Evolutionary conservation across 1,140 invertebrate genomes (phyloP), one percentile per base, ranked within the genome.

Genomic region (Hestina assimilis): DNA sequence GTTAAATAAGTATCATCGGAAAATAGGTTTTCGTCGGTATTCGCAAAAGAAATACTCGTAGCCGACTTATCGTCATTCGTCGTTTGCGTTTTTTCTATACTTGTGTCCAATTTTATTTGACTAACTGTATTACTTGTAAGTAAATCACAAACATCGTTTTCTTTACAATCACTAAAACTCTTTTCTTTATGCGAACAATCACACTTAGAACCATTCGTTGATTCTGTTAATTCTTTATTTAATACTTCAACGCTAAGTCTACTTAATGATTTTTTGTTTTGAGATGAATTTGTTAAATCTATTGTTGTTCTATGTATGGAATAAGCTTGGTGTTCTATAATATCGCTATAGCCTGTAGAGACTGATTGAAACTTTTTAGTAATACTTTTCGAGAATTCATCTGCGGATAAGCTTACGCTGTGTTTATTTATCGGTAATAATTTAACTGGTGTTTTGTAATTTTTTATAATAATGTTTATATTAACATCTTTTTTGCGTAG

Each of bases 391-490:
- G 67, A 50, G 43, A 77, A 76, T 19, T 75, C 57, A 51, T 65
- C 35, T 40, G 29, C 24, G 23, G 15, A 3, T 31, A 35, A 41
- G 14, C 26, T 33, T 1, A 11, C 42, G 42, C 7, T 20, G 15
- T 19, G 41, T 54, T 56, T 62, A 7, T 40, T 63, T 59, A 4
- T 38, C 41, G 7, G 47, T 64, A 28, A 56, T 43, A 15, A 14
- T 14, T 53, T 41, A 33, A 3, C 17, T 24, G 17, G 31, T 12
- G 7, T 42, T 75, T 65, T 43, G 52, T 53, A 73, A 50, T 74
- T 82, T 29, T 75, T 76, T 53, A 79, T 75, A 12, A 75, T 41
- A 20, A 80, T 77, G 38, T 70, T 69, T n/a, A 84, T 79, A 15
- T 79, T 77, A 9, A 84, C 59, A 40, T 75, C 75, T 43, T 72